These are phyloP conservation scores for Microtus obscurus DNA, from an alignment of 2,797 vertebrate genomes.

Conservation along the genomic window DNA sequence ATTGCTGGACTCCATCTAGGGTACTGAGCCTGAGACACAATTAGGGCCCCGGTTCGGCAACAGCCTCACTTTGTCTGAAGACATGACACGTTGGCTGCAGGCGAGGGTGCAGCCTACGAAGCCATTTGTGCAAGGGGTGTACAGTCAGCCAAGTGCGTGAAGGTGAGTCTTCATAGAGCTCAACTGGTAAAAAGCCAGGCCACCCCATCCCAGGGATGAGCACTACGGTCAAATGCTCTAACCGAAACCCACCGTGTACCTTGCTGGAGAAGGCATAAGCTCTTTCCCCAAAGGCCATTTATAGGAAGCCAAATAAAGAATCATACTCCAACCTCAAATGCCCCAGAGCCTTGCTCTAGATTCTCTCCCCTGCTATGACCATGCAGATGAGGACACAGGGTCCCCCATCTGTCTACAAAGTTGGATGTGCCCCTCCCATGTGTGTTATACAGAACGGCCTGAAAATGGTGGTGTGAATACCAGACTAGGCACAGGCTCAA, in stretches of 20 bases:
- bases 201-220: accelerated
- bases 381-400: accelerated
- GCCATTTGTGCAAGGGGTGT: accelerated
- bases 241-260: accelerated
- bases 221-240: background rate
- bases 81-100: conserved; percentile 30
- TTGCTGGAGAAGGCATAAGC: accelerated
- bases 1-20: conserved; percentile 61
- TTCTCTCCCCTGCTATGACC: accelerated
- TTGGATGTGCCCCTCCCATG: accelerated
- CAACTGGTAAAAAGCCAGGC: too few relatives aligned
- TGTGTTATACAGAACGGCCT: too few relatives aligned
- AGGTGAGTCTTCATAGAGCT: accelerated
- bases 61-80: background rate
- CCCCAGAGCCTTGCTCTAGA: background rate
- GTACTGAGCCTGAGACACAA: background rate
- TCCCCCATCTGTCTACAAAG: accelerated
- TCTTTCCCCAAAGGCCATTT: accelerated
- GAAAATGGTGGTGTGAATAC: background rate
- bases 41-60: background rate
- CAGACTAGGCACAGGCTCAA: accelerated
- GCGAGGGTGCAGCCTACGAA: background rate
- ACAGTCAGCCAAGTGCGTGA: background rate
- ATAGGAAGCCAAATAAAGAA: too few relatives aligned
- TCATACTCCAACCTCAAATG: accelerated